Base-by-base conservation (phyloP, 2,888 invertebrate species). In the Cataglyphis livida region DNA sequence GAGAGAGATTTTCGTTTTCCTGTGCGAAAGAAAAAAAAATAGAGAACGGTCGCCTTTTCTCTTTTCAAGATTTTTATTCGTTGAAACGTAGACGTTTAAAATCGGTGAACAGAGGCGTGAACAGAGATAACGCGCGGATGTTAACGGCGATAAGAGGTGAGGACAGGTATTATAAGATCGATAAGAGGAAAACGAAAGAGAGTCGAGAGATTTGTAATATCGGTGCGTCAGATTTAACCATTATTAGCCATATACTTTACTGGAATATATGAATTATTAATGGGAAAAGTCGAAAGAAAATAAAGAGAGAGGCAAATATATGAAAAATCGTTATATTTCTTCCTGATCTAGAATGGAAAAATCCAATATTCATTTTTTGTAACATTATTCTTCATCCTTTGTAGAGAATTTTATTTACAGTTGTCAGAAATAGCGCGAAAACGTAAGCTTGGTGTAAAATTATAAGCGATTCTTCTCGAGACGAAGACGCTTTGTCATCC, bases 181-280 rank as follows among this genome's bases (percentile, higher is more conserved):
- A 44, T 48, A 61, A 25, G 18, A 51, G 44, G 65, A 73, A 83
- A 35, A 71, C 57, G 82, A 28, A 48, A 62, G n/a, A 57, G 44
- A 57, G 41, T 44, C 32, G 44, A 75, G 28, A 59, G 28, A 51
- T 91, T 92, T 92, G 90, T 91, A 91, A 89, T 74, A 86, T 84
- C 87, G 90, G 82, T 87, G 88, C 89, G 88, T 85, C 89, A 85
- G 88, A 90, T 87, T 91, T 71, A 89, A 90, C 85, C 88, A 91
- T 90, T 89, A 86, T 87, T 90, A 86, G 87, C 86, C 84, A 86
- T 90, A 86, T 87, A 88, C 79, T 87, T 88, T 89, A 86, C 82
- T 91, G 88, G 87, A 89, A 88, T 89, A 90, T 91, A 91, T 90
- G 90, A 88, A 91, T 92, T 92, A 91, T 90, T 91, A 91, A 92